Conservation (phyloP, 1,140 invertebrate species). For the Cataglyphis hispanica region DNA sequence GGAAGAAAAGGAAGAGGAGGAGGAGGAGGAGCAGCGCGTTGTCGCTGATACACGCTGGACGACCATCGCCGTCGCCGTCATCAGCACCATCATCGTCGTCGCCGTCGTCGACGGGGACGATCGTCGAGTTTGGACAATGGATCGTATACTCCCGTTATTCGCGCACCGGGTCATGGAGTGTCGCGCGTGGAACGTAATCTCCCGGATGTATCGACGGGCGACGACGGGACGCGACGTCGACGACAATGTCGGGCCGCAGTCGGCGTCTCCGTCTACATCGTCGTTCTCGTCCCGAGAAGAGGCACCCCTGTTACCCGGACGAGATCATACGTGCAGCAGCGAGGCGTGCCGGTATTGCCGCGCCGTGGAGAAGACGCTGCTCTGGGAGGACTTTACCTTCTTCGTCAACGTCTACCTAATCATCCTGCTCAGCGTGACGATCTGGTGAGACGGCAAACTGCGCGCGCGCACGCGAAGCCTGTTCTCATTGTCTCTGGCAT, state of each 20-base stretch:
- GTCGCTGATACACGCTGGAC: no score
- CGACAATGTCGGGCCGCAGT: neutral
- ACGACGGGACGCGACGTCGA: neutral
- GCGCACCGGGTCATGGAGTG: no score
- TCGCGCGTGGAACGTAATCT: no score
- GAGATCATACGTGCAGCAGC: neutral
- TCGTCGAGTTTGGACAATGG: no score
- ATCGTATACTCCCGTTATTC: no score
- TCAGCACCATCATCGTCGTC: no score
- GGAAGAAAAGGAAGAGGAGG: no score
- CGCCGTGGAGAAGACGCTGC: constrained; percentile 21
- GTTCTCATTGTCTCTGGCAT: neutral
- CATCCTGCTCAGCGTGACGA: constrained; percentile 59
- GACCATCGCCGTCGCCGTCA: no score
- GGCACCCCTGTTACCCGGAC: neutral
- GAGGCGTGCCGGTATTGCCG: constrained; percentile 8
- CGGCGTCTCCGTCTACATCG: neutral
- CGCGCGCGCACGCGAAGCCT: neutral
- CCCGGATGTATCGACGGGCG: neutral
- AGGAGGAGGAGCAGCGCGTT: no score
- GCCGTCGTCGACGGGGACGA: no score
- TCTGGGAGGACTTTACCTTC: constrained; percentile 19
- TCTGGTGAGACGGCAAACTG: constrained; percentile 55
- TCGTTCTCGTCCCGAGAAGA: neutral
- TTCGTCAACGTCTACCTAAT: constrained; percentile 50